These are phyloP conservation scores for Pristis pectinata DNA, from an alignment of 2,797 vertebrate species.

Conservation along the genomic window DNA sequence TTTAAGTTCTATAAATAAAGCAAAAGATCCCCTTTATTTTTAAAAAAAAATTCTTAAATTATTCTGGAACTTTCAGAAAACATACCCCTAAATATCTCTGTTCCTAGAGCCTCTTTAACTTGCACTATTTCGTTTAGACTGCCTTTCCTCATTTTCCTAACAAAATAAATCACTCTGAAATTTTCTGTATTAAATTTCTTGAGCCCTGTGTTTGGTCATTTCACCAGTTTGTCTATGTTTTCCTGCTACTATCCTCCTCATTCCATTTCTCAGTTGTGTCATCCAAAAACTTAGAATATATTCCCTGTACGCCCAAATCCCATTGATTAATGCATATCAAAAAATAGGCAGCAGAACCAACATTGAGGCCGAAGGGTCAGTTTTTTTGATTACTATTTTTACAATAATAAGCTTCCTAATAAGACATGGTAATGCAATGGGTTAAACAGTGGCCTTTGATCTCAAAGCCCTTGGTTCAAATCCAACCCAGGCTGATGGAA, in stretches of 20 bases:
- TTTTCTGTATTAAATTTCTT: not conserved
- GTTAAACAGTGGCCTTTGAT: constrained; percentile 13
- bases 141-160: not conserved
- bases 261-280: not conserved
- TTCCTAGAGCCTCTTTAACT: not conserved
- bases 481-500: not conserved
- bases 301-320: not conserved
- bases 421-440: not conserved
- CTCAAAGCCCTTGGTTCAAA: not conserved
- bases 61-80: too few relatives aligned
- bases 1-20: not conserved
- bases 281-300: not conserved
- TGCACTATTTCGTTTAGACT: not conserved
- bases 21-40: not conserved
- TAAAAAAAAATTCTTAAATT: not conserved
- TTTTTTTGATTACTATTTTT: not conserved
- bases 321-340: not conserved
- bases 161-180: not conserved
- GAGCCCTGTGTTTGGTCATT: not conserved
- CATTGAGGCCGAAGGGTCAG: not conserved
- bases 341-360: not conserved
- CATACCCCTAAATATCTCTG: not conserved
- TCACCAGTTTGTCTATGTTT: not conserved
- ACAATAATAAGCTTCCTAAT: constrained; percentile 11
- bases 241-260: not conserved